Base-by-base conservation (phyloP, 2,113 vertebrate species). In the Conger conger region DNA sequence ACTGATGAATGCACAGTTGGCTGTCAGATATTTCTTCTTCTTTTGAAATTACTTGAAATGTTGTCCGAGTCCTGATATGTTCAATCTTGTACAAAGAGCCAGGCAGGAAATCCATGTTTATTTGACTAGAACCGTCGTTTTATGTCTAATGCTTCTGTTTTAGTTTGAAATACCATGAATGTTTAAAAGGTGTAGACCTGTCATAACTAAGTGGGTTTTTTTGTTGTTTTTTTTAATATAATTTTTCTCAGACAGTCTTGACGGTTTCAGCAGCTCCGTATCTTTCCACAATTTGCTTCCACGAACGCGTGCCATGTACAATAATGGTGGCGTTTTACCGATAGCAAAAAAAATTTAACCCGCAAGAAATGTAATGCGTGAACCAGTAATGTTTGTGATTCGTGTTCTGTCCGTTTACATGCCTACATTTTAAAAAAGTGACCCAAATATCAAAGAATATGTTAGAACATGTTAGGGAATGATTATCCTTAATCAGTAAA, bases 31-130 rank as follows among this genome's bases (percentile, higher is more conserved):
- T 92, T 82, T 84, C 89, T 92, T 93, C 38, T 83, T 90, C 92
- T 86, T 93, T 87, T 93, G 87, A 82, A 92, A 88, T 85, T 81
- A 88, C 89, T 88, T 88, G 81, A 90, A 88, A 82, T 85, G 86
- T 91, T 77, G 91, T 91, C 89, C 85, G 82, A 89, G 89, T 90
- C 93, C 87, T 73, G 90, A 90, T 94, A 83, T 88, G 93, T 94
- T 95, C 91, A 92, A 90, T 94, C 89, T 94, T 94, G 92, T 95
- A 93, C 92, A 94, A 94, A 94, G 81, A 42, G 91, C 87, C 88
- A 86, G 85, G 87, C 92, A 89, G 92, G 91, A 90, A 92, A 89
- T 92, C 87, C 36, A 86, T 94, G 92, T 87, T 85, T 85, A n/a
- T 88, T 86, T 88, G 88, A 90, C 88, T 87, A 86, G 84, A 88